Percentiles rank a stretch among this genome's conserved stretches.
Conservation (phyloP, 1,140 invertebrate species). For the Drosophila mayri region DNA sequence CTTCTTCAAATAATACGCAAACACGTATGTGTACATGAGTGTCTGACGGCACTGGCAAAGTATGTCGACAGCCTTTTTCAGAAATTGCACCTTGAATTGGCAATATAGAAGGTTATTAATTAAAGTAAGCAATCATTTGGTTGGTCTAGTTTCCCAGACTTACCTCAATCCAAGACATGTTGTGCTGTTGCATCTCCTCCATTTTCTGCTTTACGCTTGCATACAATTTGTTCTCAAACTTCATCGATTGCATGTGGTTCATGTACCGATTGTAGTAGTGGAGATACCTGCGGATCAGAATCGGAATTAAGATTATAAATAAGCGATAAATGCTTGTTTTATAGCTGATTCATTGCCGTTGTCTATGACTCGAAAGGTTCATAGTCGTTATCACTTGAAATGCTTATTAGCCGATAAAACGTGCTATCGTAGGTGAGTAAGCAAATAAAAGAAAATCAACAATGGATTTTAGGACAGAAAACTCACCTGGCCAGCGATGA, state of each 20-base stretch:
- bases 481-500: conserved; percentile 88
- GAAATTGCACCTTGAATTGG: conserved; percentile 93
- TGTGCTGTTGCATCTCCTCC: conserved; percentile 99
- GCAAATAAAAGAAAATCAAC: not conserved
- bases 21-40: conserved; percentile 99
- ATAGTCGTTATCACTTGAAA: conserved; percentile 15
- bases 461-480: no score
- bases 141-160: conserved; percentile 41
- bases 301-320: not conserved
- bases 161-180: conserved; percentile 99
- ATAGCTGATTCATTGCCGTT: conserved; percentile 26
- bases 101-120: no score
- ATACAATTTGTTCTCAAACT: conserved; percentile 98
- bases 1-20: conserved; percentile 98
- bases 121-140: not conserved
- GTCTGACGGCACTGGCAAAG: conserved; percentile 98
- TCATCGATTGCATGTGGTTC: conserved; percentile 99
- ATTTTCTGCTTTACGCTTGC: conserved; percentile 98
- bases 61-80: conserved; percentile 99
- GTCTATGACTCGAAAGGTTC: no score
- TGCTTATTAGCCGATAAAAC: conserved; percentile 18
- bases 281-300: conserved; percentile 91
- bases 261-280: conserved; percentile 99
- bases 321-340: not conserved
- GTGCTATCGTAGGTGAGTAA: not conserved